Percentiles rank a stretch among this genome's conserved stretches.
Evolutionary conservation across 2,797 vertebrate species (phyloP).

Genomic region (Morus bassanus): DNA sequence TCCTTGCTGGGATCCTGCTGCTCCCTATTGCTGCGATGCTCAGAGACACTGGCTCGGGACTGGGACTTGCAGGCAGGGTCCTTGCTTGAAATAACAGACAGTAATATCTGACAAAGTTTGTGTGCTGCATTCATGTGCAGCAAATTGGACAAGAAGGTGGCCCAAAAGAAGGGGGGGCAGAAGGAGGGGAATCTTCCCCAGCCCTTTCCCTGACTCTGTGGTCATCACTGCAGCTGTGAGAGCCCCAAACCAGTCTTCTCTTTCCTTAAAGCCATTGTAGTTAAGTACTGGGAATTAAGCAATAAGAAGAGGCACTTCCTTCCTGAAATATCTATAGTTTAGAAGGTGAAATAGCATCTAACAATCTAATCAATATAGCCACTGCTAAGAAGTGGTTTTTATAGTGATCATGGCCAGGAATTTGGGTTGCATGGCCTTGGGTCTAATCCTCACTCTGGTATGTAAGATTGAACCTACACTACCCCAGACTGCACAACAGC

Average conservation of each 20-base stretch:
- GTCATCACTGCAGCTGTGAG: not conserved
- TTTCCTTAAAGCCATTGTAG: not conserved
- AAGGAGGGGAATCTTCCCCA: not conserved
- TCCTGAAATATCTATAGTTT: not conserved
- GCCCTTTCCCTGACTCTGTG: not conserved
- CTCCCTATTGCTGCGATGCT: not conserved
- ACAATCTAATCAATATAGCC: not conserved
- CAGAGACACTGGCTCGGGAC: fast-evolving
- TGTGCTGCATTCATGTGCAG: not conserved
- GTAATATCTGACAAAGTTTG: not conserved
- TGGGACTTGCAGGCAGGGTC: not conserved
- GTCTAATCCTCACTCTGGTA: not conserved
- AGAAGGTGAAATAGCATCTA: not conserved
- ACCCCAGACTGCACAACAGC: not conserved
- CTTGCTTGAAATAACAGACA: not conserved
- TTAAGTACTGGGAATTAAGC: not conserved
- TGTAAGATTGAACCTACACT: not conserved
- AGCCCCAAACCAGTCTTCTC: not conserved
- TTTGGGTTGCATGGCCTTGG: not conserved
- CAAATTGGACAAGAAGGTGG: not conserved
- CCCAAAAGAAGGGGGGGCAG: not conserved
- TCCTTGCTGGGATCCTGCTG: not conserved
- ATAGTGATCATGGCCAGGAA: not conserved
- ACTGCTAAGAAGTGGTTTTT: not conserved
- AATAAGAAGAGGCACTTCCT: not conserved